These are phyloP conservation scores for Microcebus murinus DNA, from an alignment of 2,113 vertebrate genomes.

Conservation along the genomic window DNA sequence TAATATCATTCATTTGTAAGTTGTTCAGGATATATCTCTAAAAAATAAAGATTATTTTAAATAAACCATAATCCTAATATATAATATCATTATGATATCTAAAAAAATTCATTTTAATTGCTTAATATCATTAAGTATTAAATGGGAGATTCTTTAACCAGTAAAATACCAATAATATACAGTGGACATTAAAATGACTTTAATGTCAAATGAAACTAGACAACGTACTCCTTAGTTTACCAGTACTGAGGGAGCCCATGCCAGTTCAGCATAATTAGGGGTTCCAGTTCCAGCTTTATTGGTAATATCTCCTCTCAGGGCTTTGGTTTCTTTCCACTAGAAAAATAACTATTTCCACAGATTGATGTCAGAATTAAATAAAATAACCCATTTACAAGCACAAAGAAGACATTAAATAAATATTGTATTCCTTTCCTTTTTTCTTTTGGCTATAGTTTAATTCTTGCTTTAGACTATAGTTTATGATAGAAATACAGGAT, in stretches of 20 bases:
- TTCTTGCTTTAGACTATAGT: background rate
- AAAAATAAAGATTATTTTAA: constrained; percentile 16
- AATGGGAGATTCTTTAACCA: background rate
- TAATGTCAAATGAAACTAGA: background rate
- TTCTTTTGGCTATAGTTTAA: background rate
- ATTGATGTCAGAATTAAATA: background rate
- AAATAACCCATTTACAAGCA: background rate
- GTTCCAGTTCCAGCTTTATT: background rate
- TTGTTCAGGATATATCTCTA: background rate
- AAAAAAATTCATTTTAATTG: background rate
- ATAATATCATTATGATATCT: background rate
- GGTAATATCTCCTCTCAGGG: fast-evolving
- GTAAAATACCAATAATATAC: background rate
- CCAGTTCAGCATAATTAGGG: background rate
- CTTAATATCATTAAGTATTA: background rate
- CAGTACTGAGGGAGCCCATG: background rate
- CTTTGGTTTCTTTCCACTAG: background rate
- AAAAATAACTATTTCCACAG: background rate
- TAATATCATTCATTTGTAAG: background rate
- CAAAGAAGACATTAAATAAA: background rate
- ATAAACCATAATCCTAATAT: background rate
- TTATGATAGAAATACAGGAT: background rate
- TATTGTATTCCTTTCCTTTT: background rate
- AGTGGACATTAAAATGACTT: background rate
- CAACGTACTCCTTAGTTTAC: fast-evolving